phyloP scores from a whole-genome alignment of 2,888 invertebrate genomes.

The Himalopsyche anomala region DNA sequence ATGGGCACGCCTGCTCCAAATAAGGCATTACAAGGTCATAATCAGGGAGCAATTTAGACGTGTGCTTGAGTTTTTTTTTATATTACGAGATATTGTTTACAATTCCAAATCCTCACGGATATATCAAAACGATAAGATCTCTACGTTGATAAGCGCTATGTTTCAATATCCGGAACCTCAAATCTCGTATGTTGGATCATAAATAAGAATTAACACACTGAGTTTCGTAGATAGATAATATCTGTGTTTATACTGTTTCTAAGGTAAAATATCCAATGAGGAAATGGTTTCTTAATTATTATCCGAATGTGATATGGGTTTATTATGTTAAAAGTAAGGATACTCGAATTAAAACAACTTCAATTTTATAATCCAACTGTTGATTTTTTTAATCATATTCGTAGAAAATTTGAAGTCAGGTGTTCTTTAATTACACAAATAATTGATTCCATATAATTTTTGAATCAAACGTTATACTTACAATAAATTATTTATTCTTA shows the following conservation, averaged over 20 bases:
- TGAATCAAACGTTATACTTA: not conserved
- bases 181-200: conserved; percentile 11
- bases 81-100: conserved; percentile 14
- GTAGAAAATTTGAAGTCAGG: not conserved
- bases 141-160: conserved; percentile 28
- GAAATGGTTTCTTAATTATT: conserved; percentile 34
- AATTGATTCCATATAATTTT: not conserved
- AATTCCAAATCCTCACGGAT: conserved; percentile 42
- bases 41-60: conserved; percentile 34
- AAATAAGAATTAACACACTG: conserved; percentile 19
- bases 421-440: not conserved
- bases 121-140: conserved; percentile 28
- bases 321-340: conserved; percentile 30
- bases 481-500: too few species aligned
- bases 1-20: conserved; percentile 31
- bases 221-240: conserved; percentile 10
- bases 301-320: conserved; percentile 1
- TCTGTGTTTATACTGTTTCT: conserved; percentile 20
- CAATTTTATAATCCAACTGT: conserved; percentile 16
- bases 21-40: conserved; percentile 16
- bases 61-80: conserved; percentile 2
- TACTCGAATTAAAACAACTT: not conserved
- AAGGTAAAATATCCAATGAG: conserved; percentile 26
- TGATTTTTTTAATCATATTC: not conserved
- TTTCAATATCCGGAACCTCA: conserved; percentile 36